Evolutionary conservation across 2,888 invertebrate genomes (phyloP), one percentile per base, ranked within the genome.

Genomic region (Liopterus haemorrhoidalis): DNA sequence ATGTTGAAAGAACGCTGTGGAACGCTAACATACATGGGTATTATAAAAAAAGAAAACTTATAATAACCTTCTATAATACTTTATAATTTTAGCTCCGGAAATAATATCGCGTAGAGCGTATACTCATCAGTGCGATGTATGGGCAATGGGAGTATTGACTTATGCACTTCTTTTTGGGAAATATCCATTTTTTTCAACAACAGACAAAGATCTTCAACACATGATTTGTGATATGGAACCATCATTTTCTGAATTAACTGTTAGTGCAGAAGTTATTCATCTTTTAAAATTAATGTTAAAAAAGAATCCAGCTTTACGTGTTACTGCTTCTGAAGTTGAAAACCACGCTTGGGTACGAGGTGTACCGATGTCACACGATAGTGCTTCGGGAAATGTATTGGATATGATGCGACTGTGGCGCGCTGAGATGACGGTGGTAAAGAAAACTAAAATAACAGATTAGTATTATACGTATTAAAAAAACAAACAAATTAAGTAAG

Each of bases 41-140:
- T 20, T 48, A 36, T n/a, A 41, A 33, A 28, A 21, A 53, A 46
- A 45, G 46, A 37, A n/a, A 42, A n/a, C 30, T 28, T 42, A 27
- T 38, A 8, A 41, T 36, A 21, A 42, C 28, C 37, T 31, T 28
- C 22, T 15, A 28, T 32, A 16, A 30, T 4, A 37, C 15, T 30
- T 20, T 42, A 14, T 15, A 21, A 4, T 57, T 59, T 36, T 41
- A 70, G 76, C 77, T n/a, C 77, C 77, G 18, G 77, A 77, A 66
- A 72, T 77, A 50, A 61, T 75, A 25, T 66, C 67, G 28, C 61
- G 60, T 39, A 70, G 69, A 52, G 67, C 71, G 0, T 77, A 77
- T 60, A 75, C 74, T 54, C 73, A 76, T 53, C 71, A 72, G 51
- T 77, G 76, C 59, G 77, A 77, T 55, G 69, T 76, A 8, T 77